Conservation (phyloP, 92 coral and sea anemone species). For the Metridium senile region DNA sequence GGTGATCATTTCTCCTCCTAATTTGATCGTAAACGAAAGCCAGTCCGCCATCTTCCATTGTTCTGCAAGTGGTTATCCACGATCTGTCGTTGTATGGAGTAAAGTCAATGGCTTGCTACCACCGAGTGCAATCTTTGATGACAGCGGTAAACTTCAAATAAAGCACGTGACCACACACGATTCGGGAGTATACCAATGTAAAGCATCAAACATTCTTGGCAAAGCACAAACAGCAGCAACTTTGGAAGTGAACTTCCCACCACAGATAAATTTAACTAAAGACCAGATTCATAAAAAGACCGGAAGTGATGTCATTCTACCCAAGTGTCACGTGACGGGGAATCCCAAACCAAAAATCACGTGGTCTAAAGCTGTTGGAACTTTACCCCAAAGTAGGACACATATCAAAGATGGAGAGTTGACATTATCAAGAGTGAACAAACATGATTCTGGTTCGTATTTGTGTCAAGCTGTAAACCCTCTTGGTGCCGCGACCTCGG, state of each 20-base stretch:
- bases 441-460: constrained; percentile 24
- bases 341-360: constrained; percentile 18
- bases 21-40: constrained; percentile 38
- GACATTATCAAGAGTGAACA: neutral
- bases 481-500: neutral
- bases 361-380: constrained; percentile 14
- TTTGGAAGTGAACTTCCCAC: constrained; percentile 14
- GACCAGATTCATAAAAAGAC: neutral
- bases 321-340: constrained; percentile 23
- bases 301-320: constrained; percentile 4
- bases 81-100: constrained; percentile 32
- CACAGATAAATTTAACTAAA: neutral
- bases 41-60: constrained; percentile 29
- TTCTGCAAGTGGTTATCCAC: constrained; percentile 41
- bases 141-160: constrained; percentile 23
- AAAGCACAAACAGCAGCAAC: neutral
- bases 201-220: constrained; percentile 35
- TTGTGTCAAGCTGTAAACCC: constrained; percentile 10
- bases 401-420: neutral
- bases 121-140: neutral
- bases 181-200: constrained; percentile 19
- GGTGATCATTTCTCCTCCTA: constrained; percentile 39
- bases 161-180: constrained; percentile 1
- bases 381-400: neutral
- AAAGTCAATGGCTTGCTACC: constrained; percentile 18